phyloP scores from a whole-genome alignment of 2,113 vertebrate genomes.

The Antennarius striatus region DNA sequence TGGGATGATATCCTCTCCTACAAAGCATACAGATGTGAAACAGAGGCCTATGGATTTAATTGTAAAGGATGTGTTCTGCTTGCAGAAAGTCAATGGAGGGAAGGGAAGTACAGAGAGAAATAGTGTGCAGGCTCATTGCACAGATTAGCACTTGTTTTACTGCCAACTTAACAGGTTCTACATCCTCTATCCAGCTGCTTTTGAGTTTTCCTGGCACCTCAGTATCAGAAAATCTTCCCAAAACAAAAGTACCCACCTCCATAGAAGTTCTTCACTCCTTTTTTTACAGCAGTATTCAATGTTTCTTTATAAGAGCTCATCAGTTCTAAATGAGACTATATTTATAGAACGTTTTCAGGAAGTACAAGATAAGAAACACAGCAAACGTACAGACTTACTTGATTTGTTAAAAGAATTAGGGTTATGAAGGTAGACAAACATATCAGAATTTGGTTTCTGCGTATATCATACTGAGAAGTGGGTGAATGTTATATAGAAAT shows the following conservation, averaged over 20 bases:
- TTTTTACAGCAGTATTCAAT: slow-evolving; percentile 27
- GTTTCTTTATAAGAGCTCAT: slow-evolving; percentile 53
- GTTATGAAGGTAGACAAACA: too few relatives aligned
- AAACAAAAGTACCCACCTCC: slow-evolving; percentile 46
- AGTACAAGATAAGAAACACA: too few relatives aligned
- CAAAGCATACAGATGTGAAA: slow-evolving; percentile 40
- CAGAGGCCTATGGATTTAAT: slow-evolving; percentile 36
- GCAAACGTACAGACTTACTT: too few relatives aligned
- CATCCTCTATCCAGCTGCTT: slow-evolving; percentile 54
- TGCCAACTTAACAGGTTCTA: slow-evolving; percentile 61
- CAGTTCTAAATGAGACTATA: not conserved
- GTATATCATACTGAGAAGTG: not conserved
- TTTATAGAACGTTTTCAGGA: too few relatives aligned
- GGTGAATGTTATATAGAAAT: not conserved
- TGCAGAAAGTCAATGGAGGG: slow-evolving; percentile 37
- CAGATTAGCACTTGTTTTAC: slow-evolving; percentile 42
- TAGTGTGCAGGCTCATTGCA: slow-evolving; percentile 33
- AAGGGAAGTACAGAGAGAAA: slow-evolving; percentile 38
- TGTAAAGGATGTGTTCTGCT: slow-evolving; percentile 47
- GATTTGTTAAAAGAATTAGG: too few relatives aligned
- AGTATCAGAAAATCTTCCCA: slow-evolving; percentile 43
- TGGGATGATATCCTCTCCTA: slow-evolving; percentile 40
- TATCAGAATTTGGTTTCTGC: too few relatives aligned
- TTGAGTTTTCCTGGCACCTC: slow-evolving; percentile 54
- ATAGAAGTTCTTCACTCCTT: slow-evolving; percentile 26